Conservation (phyloP, 2,888 invertebrate species). For the Mythimna pallens region DNA sequence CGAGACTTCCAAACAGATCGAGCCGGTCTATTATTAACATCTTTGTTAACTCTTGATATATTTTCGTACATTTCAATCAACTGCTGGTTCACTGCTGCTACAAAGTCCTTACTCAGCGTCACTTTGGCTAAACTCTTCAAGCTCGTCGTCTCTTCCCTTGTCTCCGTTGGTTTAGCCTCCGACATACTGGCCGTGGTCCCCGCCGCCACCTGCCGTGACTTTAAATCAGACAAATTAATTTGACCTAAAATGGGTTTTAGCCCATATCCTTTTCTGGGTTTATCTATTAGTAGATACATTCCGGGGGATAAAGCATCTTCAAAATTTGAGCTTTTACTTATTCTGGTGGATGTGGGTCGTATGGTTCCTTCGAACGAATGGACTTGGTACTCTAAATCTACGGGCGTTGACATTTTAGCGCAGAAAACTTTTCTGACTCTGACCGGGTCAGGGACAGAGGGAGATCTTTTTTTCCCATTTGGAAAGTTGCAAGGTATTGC, state of each 20-base stretch:
- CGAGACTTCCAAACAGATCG: slow-evolving; percentile 32
- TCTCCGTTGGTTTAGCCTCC: slow-evolving; percentile 28
- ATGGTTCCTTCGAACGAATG: slow-evolving; percentile 70
- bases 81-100: slow-evolving; percentile 75
- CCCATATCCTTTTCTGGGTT: slow-evolving; percentile 68
- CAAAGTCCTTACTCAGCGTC: slow-evolving; percentile 75
- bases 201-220: slow-evolving; percentile 30
- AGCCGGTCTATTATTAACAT: slow-evolving; percentile 27
- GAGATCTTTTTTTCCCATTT: slow-evolving; percentile 71
- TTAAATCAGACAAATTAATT: slow-evolving; percentile 54
- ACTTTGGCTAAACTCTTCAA: slow-evolving; percentile 65
- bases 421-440: slow-evolving; percentile 79
- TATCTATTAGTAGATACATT: slow-evolving; percentile 77
- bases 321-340: neutral
- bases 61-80: slow-evolving; percentile 72
- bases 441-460: slow-evolving; percentile 53
- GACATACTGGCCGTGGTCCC: slow-evolving; percentile 31
- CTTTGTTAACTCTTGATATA: slow-evolving; percentile 40
- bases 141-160: slow-evolving; percentile 60
- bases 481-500: slow-evolving; percentile 73
- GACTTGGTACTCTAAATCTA: slow-evolving; percentile 83
- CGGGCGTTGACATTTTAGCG: slow-evolving; percentile 80
- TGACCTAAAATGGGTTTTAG: slow-evolving; percentile 70
- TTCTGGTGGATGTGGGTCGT: slow-evolving; percentile 17
- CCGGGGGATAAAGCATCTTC: slow-evolving; percentile 69